Percentiles rank a stretch among this genome's conserved stretches.
Evolutionary conservation across 2,797 vertebrate species (phyloP).

Genomic region (Coregonus ussuriensis): DNA sequence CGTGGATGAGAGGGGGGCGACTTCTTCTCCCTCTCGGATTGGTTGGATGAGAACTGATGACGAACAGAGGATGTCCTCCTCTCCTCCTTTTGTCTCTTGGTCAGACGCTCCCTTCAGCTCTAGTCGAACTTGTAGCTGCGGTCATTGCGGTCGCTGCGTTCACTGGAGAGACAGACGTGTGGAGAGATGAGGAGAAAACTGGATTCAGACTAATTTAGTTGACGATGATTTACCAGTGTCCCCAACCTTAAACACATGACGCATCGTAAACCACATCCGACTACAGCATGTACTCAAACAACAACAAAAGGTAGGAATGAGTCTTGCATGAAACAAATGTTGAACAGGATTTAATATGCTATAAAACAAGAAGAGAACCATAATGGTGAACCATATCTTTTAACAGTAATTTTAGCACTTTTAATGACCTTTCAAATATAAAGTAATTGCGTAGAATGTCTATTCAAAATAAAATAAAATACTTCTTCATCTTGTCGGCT

Average conservation of each 20-base stretch:
- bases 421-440: neutral
- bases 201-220: neutral
- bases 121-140: conserved; percentile 54
- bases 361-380: conserved; percentile 23
- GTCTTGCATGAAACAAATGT: neutral
- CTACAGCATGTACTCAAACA: conserved; percentile 20
- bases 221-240: neutral
- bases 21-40: conserved; percentile 29
- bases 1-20: conserved; percentile 31
- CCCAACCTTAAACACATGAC: neutral
- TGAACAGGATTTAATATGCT: conserved; percentile 12
- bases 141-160: conserved; percentile 67
- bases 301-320: conserved; percentile 8
- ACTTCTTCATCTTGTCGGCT: neutral
- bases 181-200: neutral
- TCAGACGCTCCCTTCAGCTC: conserved; percentile 13
- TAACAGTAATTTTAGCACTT: neutral
- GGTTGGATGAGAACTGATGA: conserved; percentile 7
- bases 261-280: neutral
- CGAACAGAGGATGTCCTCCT: neutral
- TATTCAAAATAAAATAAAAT: neutral
- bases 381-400: neutral
- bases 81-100: neutral
- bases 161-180: conserved; percentile 48
- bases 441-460: neutral